phyloP scores from a whole-genome alignment of 2,113 vertebrate species.

The Macrotis lagotis region DNA sequence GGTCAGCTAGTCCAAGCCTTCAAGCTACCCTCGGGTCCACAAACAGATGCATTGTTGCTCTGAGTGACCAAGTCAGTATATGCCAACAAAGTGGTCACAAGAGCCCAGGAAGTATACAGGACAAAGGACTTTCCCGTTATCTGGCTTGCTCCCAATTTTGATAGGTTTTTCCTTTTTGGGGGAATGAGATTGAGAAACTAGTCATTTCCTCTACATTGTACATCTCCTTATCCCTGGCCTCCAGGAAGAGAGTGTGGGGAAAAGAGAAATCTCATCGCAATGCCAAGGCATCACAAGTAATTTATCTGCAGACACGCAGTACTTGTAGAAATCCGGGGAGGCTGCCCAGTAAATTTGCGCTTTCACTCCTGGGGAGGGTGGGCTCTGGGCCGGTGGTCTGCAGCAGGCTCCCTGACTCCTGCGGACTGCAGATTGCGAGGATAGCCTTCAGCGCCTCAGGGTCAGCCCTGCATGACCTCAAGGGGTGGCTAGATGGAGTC shows the following conservation, averaged over 20 bases:
- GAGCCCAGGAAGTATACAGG: background rate
- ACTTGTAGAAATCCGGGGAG: background rate
- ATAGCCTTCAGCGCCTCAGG: background rate
- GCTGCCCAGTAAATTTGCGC: background rate
- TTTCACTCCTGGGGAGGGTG: background rate
- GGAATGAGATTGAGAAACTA: background rate
- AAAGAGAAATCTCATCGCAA: background rate
- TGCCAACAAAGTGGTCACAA: background rate
- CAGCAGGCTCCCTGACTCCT: no score
- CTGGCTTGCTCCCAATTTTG: background rate
- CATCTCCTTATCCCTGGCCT: background rate
- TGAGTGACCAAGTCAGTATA: background rate
- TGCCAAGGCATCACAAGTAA: no score
- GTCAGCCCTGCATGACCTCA: no score
- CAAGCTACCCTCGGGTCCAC: background rate
- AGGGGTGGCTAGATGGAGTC: no score
- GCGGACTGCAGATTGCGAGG: no score
- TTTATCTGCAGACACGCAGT: background rate
- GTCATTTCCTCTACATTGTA: background rate
- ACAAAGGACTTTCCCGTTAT: background rate
- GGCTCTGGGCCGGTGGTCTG: no score
- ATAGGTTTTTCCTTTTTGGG: background rate
- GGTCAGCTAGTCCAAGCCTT: no score
- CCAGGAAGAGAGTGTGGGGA: background rate
- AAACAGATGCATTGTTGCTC: background rate